Conservation (phyloP, 2,888 invertebrate genomes). For the Cryptus armator region DNA sequence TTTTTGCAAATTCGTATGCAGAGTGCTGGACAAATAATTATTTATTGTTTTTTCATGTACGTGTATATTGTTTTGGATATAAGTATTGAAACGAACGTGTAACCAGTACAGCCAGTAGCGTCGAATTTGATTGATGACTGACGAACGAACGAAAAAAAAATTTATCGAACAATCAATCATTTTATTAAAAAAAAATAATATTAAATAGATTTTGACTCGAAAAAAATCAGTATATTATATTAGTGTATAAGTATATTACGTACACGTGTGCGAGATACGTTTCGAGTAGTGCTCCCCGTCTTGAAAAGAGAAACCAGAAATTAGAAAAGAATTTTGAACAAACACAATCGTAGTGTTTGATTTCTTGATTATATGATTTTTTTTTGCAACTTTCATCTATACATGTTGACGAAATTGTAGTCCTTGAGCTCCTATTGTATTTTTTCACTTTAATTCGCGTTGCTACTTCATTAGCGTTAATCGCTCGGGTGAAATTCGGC, state of each 20-base stretch:
- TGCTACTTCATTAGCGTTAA: not conserved
- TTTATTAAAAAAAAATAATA: not conserved
- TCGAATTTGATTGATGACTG: not conserved
- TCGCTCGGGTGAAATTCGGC: not conserved
- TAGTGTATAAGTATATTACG: slow-evolving; percentile 35
- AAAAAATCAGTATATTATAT: slow-evolving; percentile 5
- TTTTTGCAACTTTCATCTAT: not conserved
- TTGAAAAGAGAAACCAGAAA: slow-evolving; percentile 32
- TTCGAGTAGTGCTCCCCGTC: slow-evolving; percentile 24
- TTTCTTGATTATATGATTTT: not conserved
- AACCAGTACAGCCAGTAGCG: not conserved
- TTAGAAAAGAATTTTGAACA: slow-evolving; percentile 4
- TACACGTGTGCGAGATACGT: slow-evolving; percentile 26
- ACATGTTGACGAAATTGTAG: not conserved
- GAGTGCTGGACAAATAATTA: not conserved
- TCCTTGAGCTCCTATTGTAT: too few species aligned
- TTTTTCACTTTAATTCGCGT: not conserved
- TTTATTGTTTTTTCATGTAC: not conserved
- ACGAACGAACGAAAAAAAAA: not conserved
- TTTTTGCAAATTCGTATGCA: not conserved
- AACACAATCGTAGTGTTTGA: not conserved
- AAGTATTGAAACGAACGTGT: not conserved
- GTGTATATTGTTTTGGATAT: not conserved
- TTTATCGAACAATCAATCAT: not conserved
- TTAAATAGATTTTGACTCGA: not conserved